phyloP scores from a whole-genome alignment of 2,888 invertebrate species.

The Tetramorium bicarinatum region DNA sequence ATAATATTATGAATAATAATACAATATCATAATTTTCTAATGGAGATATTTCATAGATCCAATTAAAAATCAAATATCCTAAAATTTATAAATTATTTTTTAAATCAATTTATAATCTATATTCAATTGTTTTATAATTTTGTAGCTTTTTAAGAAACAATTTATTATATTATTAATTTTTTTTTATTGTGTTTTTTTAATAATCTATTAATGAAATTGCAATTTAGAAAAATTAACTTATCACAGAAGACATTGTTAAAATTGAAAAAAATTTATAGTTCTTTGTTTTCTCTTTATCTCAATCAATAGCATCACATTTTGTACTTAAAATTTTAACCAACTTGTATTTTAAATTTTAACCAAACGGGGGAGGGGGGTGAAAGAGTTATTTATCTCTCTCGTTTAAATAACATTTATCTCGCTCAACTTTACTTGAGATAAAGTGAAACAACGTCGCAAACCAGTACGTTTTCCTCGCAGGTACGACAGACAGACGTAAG shows the following conservation, averaged over 20 bases:
- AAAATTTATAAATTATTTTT: background rate
- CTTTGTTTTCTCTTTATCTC: background rate
- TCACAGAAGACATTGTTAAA: background rate
- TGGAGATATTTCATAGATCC: constrained; percentile 2
- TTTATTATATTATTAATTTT: background rate
- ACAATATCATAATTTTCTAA: constrained; percentile 9
- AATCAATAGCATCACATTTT: background rate
- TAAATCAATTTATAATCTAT: background rate
- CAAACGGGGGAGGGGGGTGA: background rate
- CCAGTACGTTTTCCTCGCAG: constrained; percentile 3
- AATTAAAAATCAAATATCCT: constrained; percentile 10
- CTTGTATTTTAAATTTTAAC: background rate
- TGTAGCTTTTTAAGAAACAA: background rate
- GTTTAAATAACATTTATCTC: constrained; percentile 46
- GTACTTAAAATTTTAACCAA: background rate
- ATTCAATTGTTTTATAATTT: background rate
- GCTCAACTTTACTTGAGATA: constrained; percentile 9
- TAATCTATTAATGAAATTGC: background rate
- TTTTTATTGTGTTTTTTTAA: background rate
- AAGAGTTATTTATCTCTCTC: background rate
- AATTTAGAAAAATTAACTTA: background rate
- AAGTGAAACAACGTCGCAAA: constrained; percentile 4
- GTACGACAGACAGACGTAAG: constrained; percentile 27
- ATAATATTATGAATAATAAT: background rate
- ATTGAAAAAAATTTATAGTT: background rate